Evolutionary conservation across 2,797 vertebrate species (phyloP).

Genomic region (Phoxinus dragarum): DNA sequence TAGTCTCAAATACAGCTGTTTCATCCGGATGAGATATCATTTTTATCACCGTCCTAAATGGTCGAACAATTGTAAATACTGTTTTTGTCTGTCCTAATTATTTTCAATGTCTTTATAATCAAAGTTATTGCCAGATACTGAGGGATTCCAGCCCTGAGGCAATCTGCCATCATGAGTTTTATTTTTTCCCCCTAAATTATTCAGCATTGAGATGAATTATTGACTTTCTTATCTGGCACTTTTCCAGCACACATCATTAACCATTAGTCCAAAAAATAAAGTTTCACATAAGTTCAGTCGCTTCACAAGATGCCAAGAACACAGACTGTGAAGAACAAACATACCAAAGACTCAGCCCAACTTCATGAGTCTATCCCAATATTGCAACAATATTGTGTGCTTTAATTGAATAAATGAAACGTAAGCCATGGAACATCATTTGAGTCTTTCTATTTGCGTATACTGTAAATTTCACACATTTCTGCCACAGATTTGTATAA

Average conservation of each 20-base stretch:
- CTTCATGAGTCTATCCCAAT: constrained; percentile 6
- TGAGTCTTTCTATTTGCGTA: not conserved
- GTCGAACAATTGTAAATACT: constrained; percentile 41
- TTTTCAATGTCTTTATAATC: constrained; percentile 44
- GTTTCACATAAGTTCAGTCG: not conserved
- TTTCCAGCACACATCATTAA: constrained; percentile 11
- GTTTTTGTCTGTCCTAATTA: constrained; percentile 43
- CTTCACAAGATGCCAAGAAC: constrained; percentile 13
- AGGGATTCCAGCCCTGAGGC: constrained; percentile 24
- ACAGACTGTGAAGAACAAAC: constrained; percentile 6
- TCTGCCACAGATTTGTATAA: not conserved
- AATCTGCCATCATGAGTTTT: constrained; percentile 23
- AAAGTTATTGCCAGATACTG: constrained; percentile 34
- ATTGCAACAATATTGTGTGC: not conserved
- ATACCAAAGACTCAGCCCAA: not conserved
- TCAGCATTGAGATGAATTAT: constrained; percentile 32
- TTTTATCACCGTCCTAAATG: constrained; percentile 43
- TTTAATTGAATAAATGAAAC: constrained; percentile 1
- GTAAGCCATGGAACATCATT: not conserved
- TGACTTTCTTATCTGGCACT: constrained; percentile 42
- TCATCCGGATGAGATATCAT: constrained; percentile 42
- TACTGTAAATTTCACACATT: not conserved
- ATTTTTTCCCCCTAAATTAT: constrained; percentile 22
- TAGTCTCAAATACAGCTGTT: constrained; percentile 33
- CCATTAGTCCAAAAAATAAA: constrained; percentile 25